Base-by-base conservation (phyloP, 2,113 vertebrate species). In the Hystrix cristata region DNA sequence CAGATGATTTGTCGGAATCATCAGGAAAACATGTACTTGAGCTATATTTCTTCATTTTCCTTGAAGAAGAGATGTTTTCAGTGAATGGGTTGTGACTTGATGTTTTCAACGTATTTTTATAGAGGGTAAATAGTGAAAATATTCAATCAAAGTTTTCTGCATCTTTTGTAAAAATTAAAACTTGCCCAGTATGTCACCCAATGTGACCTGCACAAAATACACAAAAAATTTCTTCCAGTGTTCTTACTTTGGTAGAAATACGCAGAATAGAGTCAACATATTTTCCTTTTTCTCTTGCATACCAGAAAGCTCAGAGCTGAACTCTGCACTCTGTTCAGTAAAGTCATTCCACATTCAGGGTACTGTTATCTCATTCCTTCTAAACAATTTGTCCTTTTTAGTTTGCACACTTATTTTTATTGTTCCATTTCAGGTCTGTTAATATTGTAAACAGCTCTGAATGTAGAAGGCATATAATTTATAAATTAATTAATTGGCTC, bases 401-500 rank as follows among this genome's bases (percentile, higher is more conserved):
- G 71, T 85, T 90, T 89, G 89, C 86, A 74, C 19, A 81, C 67
- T 95, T 96, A 90, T 91, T 94, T 95, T 89, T 95, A 83, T 94
- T 91, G 82, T 72, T 95, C 72, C 43, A 93, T 65, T 96, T 91
- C 85, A 96, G 65, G 71, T 91, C 78, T 94, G 82, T 91, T 83
- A 96, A 93, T 91, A 95, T 55, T 79, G 29, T 74, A 86, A 96
- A 96, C 31, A 96, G 29, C 62, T 83, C 93, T 80, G 59, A 71
- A 67, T 60, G 8, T 86, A 81, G 21, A 93, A 95, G 60, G 34
- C 65, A 82, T 89, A 79, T 67, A 81, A 97, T 95, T 93, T 72
- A 76, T 79, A 97, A 95, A 53, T 88, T 97, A 97, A 97, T 94
- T 86, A 94, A 95, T 89, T 72, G 19, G 34, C 57, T 93, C 55